phyloP scores from a whole-genome alignment of 53 echinoderm and acorn worm species.

The Antedon mediterranea region DNA sequence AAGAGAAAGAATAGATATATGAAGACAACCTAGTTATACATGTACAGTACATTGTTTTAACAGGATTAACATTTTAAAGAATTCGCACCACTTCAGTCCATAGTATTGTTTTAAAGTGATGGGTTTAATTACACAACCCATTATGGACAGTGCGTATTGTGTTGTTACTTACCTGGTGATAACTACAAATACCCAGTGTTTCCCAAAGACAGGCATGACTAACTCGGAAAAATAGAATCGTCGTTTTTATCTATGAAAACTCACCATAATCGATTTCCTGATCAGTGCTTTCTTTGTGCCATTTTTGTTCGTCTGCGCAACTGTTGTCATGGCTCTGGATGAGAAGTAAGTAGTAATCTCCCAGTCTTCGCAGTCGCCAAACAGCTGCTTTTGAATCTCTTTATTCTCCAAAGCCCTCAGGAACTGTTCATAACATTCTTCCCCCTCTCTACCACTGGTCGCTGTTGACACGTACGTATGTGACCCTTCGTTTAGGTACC shows the following conservation, averaged over 20 bases:
- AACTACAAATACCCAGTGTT: too few relatives aligned
- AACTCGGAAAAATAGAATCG: too few relatives aligned
- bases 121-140: too few relatives aligned
- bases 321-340: background rate
- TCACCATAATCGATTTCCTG: background rate
- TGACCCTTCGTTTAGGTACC: background rate
- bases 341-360: background rate
- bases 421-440: background rate
- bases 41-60: too few relatives aligned
- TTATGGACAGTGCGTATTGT: too few relatives aligned
- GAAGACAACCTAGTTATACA: too few relatives aligned
- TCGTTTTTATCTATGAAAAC: too few relatives aligned
- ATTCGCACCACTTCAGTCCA: too few relatives aligned
- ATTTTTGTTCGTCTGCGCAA: background rate
- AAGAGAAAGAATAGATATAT: background rate
- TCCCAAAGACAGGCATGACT: too few relatives aligned
- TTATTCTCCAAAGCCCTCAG: background rate
- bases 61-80: too few relatives aligned
- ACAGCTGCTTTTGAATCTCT: background rate
- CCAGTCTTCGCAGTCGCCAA: background rate
- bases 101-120: too few relatives aligned
- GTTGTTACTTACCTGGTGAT: too few relatives aligned
- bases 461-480: background rate
- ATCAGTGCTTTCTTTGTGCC: background rate
- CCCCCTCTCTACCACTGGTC: background rate